Evolutionary conservation across 2,888 invertebrate species (phyloP).

Genomic region (Steinernema hermaphroditum): DNA sequence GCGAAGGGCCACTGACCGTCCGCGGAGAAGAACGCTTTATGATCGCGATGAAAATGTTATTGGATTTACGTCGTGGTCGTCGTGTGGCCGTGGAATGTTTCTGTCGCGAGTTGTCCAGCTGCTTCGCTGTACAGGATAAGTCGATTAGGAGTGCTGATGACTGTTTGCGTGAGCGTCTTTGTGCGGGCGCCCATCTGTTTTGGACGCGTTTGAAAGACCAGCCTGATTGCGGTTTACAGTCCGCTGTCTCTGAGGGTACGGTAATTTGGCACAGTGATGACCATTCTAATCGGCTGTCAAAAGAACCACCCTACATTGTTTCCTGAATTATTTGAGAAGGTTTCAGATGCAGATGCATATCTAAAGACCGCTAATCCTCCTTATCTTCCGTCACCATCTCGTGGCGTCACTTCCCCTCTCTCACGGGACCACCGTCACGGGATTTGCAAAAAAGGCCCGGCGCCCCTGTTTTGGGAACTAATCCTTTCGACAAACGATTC

Average conservation of each 20-base stretch:
- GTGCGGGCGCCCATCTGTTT: background rate
- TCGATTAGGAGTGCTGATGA: background rate
- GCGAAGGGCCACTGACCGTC: constrained; percentile 14
- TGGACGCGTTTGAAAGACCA: background rate
- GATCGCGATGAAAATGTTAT: constrained; percentile 26
- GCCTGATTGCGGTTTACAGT: no score
- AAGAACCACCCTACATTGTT: no score
- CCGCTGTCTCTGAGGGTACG: no score
- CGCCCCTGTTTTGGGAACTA: constrained; percentile 1
- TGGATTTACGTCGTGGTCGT: background rate
- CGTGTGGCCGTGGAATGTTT: background rate
- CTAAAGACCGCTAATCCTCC: no score
- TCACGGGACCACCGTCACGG: background rate
- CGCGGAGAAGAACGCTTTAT: background rate
- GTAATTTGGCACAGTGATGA: no score
- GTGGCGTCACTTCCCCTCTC: no score
- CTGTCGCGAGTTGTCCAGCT: background rate
- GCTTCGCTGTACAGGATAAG: background rate
- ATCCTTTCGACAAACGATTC: background rate
- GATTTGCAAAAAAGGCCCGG: background rate
- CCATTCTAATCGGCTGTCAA: no score
- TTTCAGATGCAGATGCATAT: no score
- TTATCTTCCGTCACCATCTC: no score
- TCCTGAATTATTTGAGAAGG: no score
- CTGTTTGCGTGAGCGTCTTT: background rate